A percentile compares a stretch with the other conserved stretches of the same genome.
These are phyloP conservation scores for Pinna nobilis DNA, from an alignment of 1,140 invertebrate genomes.

Conservation along the genomic window DNA sequence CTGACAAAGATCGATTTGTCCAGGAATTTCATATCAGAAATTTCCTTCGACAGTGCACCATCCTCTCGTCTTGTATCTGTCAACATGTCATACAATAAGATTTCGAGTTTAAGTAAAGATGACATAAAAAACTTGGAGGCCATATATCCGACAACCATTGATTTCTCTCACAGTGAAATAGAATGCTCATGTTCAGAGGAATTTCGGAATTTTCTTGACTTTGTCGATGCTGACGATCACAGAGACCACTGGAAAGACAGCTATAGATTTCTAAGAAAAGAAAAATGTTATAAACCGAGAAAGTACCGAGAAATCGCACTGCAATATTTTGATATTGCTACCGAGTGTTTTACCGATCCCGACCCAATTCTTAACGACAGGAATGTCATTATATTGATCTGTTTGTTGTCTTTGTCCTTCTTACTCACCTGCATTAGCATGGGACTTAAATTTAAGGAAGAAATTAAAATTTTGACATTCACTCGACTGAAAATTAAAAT, in stretches of 20 bases:
- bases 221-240: neutral
- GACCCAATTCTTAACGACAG: neutral
- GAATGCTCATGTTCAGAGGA: conserved; percentile 6
- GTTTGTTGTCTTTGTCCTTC: neutral
- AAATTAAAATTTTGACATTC: neutral
- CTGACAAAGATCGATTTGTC: neutral
- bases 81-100: neutral
- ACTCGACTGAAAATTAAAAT: neutral
- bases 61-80: neutral
- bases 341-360: neutral
- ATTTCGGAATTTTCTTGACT: neutral
- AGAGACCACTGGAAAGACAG: neutral
- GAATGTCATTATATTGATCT: neutral
- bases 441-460: neutral
- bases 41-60: neutral
- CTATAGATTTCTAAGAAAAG: neutral
- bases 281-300: neutral
- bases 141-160: neutral
- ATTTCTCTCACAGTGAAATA: neutral
- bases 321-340: neutral
- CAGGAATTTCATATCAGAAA: neutral
- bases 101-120: neutral
- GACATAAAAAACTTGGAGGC: neutral
- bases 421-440: neutral
- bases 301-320: neutral